Base-by-base conservation (phyloP, 2,113 vertebrate species). In the Oxygymnocypris stewartii region DNA sequence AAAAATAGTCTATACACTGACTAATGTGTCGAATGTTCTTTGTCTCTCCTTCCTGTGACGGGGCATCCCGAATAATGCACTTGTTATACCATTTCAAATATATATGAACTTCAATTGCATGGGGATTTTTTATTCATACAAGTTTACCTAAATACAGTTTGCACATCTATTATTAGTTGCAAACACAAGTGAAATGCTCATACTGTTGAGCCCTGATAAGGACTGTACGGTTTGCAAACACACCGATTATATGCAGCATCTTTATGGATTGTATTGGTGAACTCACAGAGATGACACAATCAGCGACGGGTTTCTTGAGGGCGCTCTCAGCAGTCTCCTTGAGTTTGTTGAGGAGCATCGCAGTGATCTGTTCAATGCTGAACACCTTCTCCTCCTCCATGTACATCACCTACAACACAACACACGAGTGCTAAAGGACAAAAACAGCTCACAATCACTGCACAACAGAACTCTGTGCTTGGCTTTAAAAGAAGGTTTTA, bases 271-370 rank as follows among this genome's bases (percentile, higher is more conserved):
- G 9, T 51, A 40, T 63, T 37, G 25, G 10, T 51, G 0, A 54
- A 97, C 98, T 97, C 91, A 99, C 98, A 89, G 98, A 98, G 85
- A 99, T 94, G 74, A 99, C 98, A 86, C 98, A 99, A 91, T 99
- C 97, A 49, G 96, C 96, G 25, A 99, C 97, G 12, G 98, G 97
- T 90, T 99, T 99, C 94, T 99, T 99, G 77, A 99, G 95, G 0
- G 97, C 96, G 90, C 90, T 94, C 91, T 99, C 98, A 12, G 97
- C 97, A 0, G 97, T 99, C 94, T 99, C 98, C 92, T 98, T 99
- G 87, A 99, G 90, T 90, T 99, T 99, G 79, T 97, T 97, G 78
- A 99, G 94, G 87, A 99, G 96, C 98, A 99, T 99, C 85, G 97
- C 98, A 9, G 97, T 97, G 85, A 99, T 94, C 89, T 99, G 98